A percentile compares a stretch with the other conserved stretches of the same genome.
Conservation (phyloP, 2,797 vertebrate genomes). For the Phrynocephalus forsythii region DNA sequence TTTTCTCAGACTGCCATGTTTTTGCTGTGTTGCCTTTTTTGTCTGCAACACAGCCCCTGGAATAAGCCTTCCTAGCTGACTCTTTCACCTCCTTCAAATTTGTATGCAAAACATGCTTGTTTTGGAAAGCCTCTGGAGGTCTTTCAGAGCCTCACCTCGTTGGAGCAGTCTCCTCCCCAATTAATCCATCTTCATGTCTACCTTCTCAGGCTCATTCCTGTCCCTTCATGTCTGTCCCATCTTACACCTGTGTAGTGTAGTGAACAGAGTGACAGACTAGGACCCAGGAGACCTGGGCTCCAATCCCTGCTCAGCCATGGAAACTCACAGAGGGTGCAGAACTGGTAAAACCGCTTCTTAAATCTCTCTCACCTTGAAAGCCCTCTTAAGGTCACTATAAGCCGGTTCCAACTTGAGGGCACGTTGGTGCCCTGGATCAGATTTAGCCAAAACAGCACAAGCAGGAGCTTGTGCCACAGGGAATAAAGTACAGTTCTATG, state of each 20-base stretch:
- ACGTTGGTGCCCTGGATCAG: background rate
- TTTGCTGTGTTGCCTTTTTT: background rate
- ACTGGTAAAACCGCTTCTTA: too few relatives aligned
- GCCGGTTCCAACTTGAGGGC: too few relatives aligned
- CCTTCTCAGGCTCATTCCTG: slow-evolving; percentile 2
- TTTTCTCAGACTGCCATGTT: background rate
- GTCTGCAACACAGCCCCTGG: background rate
- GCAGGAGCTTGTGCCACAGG: background rate
- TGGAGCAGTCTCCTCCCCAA: background rate
- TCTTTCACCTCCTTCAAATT: slow-evolving; percentile 1
- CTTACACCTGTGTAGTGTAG: background rate
- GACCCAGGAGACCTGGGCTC: too few relatives aligned
- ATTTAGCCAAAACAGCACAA: slow-evolving; percentile 16
- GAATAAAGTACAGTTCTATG: background rate
- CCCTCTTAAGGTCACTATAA: too few relatives aligned
- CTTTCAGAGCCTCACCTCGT: slow-evolving; percentile 11
- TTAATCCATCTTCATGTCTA: slow-evolving; percentile 1
- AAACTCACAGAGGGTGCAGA: too few relatives aligned
- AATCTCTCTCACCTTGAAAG: too few relatives aligned
- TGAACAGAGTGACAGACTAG: too few relatives aligned
- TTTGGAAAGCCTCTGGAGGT: slow-evolving; percentile 10
- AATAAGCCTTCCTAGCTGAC: background rate
- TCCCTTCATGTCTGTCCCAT: slow-evolving; percentile 27
- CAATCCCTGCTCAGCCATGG: too few relatives aligned
- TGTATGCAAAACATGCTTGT: slow-evolving; percentile 13